A percentile compares a stretch with the other conserved stretches of the same genome.
Evolutionary conservation across 1,140 invertebrate genomes (phyloP).

Genomic region (Fopius arisanus): DNA sequence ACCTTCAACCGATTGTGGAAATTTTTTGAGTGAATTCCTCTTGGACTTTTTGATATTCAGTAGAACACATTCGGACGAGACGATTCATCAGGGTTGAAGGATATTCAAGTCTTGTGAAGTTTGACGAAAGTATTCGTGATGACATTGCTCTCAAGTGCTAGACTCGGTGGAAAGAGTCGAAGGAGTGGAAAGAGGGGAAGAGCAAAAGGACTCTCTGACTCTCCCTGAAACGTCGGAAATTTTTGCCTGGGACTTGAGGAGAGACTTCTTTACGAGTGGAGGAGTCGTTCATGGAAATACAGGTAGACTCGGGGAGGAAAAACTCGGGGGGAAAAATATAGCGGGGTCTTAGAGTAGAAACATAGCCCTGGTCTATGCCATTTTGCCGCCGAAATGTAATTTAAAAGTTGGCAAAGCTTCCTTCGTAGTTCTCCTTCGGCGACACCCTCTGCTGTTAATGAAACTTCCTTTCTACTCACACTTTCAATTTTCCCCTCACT

Average conservation of each 20-base stretch:
- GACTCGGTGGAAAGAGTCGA: too few species aligned
- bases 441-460: constrained; percentile 54
- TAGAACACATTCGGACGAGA: too few species aligned
- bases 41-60: too few species aligned
- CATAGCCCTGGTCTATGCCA: constrained; percentile 30
- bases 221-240: neutral
- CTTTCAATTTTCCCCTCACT: constrained; percentile 57
- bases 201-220: neutral
- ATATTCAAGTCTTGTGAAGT: neutral
- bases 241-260: neutral
- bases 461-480: constrained; percentile 54
- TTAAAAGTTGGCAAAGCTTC: constrained; percentile 58
- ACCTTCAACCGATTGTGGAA: constrained; percentile 9
- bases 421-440: constrained; percentile 12
- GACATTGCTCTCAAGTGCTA: neutral
- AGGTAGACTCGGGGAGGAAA: neutral
- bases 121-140: neutral
- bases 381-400: constrained; percentile 59
- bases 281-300: neutral
- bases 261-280: neutral
- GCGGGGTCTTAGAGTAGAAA: neutral
- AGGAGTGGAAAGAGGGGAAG: neutral
- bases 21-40: too few species aligned
- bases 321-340: neutral
- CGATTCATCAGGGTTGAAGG: too few species aligned